Conservation (phyloP, 2,113 vertebrate species). For the Thalassarche chlororhynchos region DNA sequence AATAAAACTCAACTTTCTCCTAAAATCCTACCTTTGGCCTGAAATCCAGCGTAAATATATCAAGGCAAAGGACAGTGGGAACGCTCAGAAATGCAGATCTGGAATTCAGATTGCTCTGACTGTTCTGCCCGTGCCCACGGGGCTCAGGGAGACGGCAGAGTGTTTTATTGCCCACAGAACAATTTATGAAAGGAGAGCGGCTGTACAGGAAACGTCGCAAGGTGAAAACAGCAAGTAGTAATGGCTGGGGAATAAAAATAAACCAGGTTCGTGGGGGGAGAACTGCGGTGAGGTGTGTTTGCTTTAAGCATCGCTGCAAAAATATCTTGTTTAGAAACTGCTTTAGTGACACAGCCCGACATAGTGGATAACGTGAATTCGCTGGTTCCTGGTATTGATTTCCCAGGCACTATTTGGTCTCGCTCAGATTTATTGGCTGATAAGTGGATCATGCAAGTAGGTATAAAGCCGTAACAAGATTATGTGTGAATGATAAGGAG, state of each 20-base stretch:
- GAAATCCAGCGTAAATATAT: not conserved
- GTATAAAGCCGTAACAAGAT: not conserved
- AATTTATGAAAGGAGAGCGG: not conserved
- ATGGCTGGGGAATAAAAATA: not conserved
- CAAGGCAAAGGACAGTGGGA: not conserved
- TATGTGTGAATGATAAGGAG: not conserved
- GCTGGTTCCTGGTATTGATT: too few species aligned
- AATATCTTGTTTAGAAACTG: not conserved
- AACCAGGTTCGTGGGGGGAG: not conserved
- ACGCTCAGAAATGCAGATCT: not conserved
- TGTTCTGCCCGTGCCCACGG: not conserved
- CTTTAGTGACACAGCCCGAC: not conserved
- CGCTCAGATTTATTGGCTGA: constrained; percentile 15
- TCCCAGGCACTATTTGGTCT: too few species aligned
- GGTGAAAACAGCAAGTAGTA: not conserved
- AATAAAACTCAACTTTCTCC: not conserved
- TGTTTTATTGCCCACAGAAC: not conserved
- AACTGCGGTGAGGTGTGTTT: not conserved
- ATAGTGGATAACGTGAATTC: too few species aligned
- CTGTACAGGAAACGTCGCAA: not conserved
- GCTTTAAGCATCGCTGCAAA: not conserved
- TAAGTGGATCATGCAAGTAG: not conserved
- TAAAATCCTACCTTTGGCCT: not conserved
- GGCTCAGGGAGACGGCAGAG: not conserved
- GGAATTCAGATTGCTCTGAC: not conserved